Evolutionary conservation across 1,140 invertebrate species (phyloP).

Genomic region (Drosophila sechellia): DNA sequence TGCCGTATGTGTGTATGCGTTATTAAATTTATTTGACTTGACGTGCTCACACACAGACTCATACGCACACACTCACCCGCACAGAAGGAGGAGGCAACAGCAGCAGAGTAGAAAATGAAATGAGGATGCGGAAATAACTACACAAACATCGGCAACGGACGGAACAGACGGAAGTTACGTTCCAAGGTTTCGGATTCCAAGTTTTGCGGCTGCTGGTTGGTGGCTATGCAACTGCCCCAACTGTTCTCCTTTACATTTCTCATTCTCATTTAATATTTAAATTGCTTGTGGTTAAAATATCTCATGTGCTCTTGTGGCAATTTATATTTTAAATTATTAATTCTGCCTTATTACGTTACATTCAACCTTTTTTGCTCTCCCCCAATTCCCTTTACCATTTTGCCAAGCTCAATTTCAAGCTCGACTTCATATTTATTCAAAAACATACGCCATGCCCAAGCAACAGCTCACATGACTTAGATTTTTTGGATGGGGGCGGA

Average conservation of each 20-base stretch:
- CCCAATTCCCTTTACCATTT: conserved; percentile 21
- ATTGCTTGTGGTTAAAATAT: conserved; percentile 83
- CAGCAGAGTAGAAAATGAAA: conserved; percentile 1
- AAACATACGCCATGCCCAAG: conserved; percentile 15
- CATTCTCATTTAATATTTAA: conserved; percentile 80
- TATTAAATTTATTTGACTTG: conserved; percentile 84
- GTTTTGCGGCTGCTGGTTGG: conserved; percentile 30
- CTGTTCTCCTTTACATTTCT: conserved; percentile 28
- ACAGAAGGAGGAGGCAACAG: not conserved
- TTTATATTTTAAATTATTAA: conserved; percentile 83
- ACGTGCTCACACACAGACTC: conserved; percentile 66
- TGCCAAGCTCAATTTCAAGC: conserved; percentile 48
- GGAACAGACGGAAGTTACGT: conserved; percentile 23
- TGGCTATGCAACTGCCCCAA: conserved; percentile 43
- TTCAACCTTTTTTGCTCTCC: conserved; percentile 16
- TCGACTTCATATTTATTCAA: conserved; percentile 57
- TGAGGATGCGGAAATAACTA: conserved; percentile 42
- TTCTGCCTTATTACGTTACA: conserved; percentile 75
- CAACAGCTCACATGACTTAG: conserved; percentile 34
- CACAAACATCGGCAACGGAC: conserved; percentile 49
- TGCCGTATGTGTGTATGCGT: conserved; percentile 78
- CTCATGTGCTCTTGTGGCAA: conserved; percentile 77
- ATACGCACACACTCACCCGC: conserved; percentile 13
- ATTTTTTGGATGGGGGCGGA: conserved; percentile 28
- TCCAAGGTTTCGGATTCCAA: not conserved